phyloP scores from a whole-genome alignment of 2,888 invertebrate genomes.

The Scrobipalpa atriplicella region DNA sequence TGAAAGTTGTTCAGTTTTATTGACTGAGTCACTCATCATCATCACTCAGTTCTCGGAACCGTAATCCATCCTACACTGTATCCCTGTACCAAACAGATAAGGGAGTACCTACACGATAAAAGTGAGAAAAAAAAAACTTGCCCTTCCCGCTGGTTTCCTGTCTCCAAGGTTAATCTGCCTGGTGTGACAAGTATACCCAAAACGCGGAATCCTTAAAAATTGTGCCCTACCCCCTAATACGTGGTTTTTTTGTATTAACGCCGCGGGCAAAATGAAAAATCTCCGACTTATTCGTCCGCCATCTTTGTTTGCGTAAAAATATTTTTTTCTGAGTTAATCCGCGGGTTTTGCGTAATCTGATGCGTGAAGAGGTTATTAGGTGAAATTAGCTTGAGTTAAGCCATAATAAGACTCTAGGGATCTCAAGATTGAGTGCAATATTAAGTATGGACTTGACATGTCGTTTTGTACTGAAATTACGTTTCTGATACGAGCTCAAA shows the following conservation, averaged over 20 bases:
- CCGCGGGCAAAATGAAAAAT: slow-evolving; percentile 22
- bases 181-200: slow-evolving; percentile 56
- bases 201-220: slow-evolving; percentile 69
- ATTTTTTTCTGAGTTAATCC: background rate
- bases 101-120: too few species aligned
- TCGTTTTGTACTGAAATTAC: too few species aligned
- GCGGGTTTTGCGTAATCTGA: slow-evolving; percentile 16
- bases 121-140: too few species aligned
- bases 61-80: too few species aligned
- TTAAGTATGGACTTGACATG: too few species aligned
- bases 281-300: slow-evolving; percentile 7
- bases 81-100: too few species aligned
- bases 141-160: slow-evolving; percentile 33
- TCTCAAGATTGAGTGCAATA: too few species aligned
- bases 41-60: too few species aligned
- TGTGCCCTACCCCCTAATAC: slow-evolving; percentile 51
- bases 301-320: slow-evolving; percentile 6
- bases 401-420: background rate
- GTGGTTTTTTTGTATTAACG: slow-evolving; percentile 56
- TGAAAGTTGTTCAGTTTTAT: too few species aligned
- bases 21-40: too few species aligned
- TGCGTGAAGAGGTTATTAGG: slow-evolving; percentile 14
- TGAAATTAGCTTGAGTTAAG: slow-evolving; percentile 4
- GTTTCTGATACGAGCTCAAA: too few species aligned
- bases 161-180: slow-evolving; percentile 56